These are phyloP conservation scores for Pimpla rufipes DNA, from an alignment of 2,888 invertebrate genomes.

Conservation along the genomic window DNA sequence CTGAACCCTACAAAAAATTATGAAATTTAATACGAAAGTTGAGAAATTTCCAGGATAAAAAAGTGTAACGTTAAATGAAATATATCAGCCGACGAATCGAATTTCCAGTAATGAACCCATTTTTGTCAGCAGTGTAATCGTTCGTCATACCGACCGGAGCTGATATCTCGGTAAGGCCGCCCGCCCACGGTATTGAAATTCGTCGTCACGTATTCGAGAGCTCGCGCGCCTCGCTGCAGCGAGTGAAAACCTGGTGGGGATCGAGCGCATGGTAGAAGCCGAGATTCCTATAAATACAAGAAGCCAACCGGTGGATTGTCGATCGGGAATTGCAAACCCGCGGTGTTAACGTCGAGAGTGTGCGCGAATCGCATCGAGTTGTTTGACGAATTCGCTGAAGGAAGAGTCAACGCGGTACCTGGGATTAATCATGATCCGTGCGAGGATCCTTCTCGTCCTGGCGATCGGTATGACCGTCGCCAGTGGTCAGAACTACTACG, in stretches of 20 bases:
- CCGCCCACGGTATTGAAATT: constrained; percentile 38
- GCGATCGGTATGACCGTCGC: constrained; percentile 55
- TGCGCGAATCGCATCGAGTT: not conserved
- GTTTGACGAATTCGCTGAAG: too few species aligned
- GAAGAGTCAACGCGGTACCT: too few species aligned
- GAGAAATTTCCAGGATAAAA: too few species aligned
- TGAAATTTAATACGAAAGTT: too few species aligned
- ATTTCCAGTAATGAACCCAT: too few species aligned
- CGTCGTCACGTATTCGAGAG: constrained; percentile 8
- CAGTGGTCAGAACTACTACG: constrained; percentile 35
- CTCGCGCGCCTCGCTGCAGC: too few species aligned
- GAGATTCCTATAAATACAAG: constrained; percentile 63
- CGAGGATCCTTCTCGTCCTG: constrained; percentile 29
- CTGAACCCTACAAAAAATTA: too few species aligned
- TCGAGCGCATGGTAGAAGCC: not conserved
- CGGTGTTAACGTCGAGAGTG: constrained; percentile 37
- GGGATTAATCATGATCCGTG: constrained; percentile 27
- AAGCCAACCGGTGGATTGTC: constrained; percentile 24
- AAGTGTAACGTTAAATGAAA: too few species aligned
- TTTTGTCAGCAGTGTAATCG: too few species aligned
- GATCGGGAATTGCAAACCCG: constrained; percentile 47
- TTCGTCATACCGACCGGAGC: not conserved
- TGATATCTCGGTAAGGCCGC: constrained; percentile 10
- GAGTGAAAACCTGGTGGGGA: constrained; percentile 49
- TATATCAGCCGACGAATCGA: too few species aligned